phyloP scores from a whole-genome alignment of 1,140 invertebrate species.

The Drosophila rufa region DNA sequence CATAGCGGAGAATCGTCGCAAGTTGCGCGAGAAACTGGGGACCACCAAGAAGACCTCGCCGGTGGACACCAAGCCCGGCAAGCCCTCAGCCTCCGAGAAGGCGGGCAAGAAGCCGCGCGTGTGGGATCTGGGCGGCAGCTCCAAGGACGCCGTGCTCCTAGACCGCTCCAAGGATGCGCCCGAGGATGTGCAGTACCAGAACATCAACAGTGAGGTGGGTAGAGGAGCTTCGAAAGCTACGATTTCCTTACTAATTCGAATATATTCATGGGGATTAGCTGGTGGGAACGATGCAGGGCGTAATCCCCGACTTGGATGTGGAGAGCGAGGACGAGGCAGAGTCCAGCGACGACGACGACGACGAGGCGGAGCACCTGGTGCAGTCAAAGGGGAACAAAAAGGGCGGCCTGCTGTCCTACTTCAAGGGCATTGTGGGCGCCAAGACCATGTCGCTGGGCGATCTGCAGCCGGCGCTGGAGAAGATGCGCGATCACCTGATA shows the following conservation, averaged over 20 bases:
- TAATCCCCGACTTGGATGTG: slow-evolving; percentile 89
- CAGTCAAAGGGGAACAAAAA: slow-evolving; percentile 83
- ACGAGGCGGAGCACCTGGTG: slow-evolving; percentile 12
- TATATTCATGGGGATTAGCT: slow-evolving; percentile 86
- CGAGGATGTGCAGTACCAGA: slow-evolving; percentile 86
- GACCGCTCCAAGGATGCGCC: slow-evolving; percentile 94
- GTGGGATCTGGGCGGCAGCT: slow-evolving; percentile 94
- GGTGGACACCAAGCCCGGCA: slow-evolving; percentile 87
- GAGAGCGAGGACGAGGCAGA: slow-evolving; percentile 86
- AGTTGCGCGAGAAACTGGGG: slow-evolving; percentile 90
- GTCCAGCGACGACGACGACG: slow-evolving; percentile 62
- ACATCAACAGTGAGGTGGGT: slow-evolving; percentile 88
- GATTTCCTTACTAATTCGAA: neutral
- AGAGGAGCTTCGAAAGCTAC: too few relatives aligned
- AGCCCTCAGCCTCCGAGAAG: slow-evolving; percentile 89
- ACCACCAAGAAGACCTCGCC: slow-evolving; percentile 87
- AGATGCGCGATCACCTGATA: slow-evolving; percentile 98
- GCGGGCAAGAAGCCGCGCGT: slow-evolving; percentile 94
- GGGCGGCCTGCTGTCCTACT: slow-evolving; percentile 91
- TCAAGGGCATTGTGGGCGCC: slow-evolving; percentile 94
- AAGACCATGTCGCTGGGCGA: slow-evolving; percentile 91
- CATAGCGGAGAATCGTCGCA: slow-evolving; percentile 89
- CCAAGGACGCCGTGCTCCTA: slow-evolving; percentile 91
- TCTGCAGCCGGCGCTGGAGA: slow-evolving; percentile 95
- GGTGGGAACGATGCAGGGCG: slow-evolving; percentile 92